These are phyloP conservation scores for Gila robusta DNA, from an alignment of 2,797 vertebrate genomes.

Conservation along the genomic window DNA sequence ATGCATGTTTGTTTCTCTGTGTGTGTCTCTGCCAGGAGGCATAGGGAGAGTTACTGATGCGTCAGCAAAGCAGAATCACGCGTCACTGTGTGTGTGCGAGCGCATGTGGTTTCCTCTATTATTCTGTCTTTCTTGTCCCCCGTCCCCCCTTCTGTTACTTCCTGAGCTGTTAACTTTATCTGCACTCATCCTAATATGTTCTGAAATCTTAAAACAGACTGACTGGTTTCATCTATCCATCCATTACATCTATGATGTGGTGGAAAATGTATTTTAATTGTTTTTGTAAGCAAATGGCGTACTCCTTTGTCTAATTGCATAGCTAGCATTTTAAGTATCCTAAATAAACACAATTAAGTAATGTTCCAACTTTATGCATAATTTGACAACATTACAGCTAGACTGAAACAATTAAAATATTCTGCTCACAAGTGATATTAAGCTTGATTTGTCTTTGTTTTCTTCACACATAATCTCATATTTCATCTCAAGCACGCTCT, in stretches of 20 bases:
- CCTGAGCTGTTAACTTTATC: not conserved
- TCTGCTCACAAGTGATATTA: not conserved
- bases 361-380: not conserved
- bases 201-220: not conserved
- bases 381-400: not conserved
- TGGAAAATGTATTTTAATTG: not conserved
- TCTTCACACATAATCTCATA: not conserved
- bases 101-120: slow-evolving; percentile 21
- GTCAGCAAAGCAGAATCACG: slow-evolving; percentile 40
- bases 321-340: not conserved
- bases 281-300: not conserved
- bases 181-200: not conserved
- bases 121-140: slow-evolving; percentile 16
- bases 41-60: slow-evolving; percentile 29
- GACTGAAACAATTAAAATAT: not conserved
- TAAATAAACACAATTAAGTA: not conserved
- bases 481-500: not conserved
- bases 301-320: not conserved
- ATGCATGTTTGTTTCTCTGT: slow-evolving; percentile 24
- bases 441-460: slow-evolving; percentile 9
- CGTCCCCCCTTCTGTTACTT: not conserved
- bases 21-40: slow-evolving; percentile 30
- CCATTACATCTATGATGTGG: not conserved
- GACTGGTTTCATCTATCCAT: not conserved
- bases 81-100: slow-evolving; percentile 30